A percentile compares a stretch with the other conserved stretches of the same genome.
Conservation (phyloP, 2,113 vertebrate species). For the Podiceps cristatus region DNA sequence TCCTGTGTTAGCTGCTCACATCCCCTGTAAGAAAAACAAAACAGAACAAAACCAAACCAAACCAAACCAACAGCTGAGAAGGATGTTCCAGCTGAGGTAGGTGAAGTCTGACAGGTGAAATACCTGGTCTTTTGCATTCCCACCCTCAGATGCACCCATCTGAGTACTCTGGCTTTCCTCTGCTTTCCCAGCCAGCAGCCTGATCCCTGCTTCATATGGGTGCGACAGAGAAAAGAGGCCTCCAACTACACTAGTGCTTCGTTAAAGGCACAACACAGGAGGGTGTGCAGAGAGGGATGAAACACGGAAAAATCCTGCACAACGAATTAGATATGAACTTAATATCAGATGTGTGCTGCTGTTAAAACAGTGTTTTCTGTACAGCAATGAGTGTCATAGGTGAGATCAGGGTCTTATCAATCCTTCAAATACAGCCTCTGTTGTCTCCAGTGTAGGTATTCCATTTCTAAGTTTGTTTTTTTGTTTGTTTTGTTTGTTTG, state of each 20-base stretch:
- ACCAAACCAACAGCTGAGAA: not conserved
- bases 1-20: not conserved
- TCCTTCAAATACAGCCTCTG: not conserved
- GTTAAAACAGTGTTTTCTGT: not conserved
- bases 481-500: too few species aligned
- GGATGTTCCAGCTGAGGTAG: not conserved
- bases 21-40: not conserved
- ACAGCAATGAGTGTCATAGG: not conserved
- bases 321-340: not conserved
- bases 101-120: not conserved
- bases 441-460: not conserved
- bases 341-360: not conserved
- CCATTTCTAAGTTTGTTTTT: not conserved
- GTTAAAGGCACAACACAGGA: not conserved
- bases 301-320: not conserved
- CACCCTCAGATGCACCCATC: not conserved
- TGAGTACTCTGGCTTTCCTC: not conserved
- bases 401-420: not conserved
- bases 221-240: not conserved
- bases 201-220: not conserved
- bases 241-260: not conserved
- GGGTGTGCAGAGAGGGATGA: not conserved
- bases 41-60: too few species aligned
- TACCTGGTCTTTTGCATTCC: not conserved
- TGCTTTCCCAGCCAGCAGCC: not conserved